These are phyloP conservation scores for Blera fallax DNA, from an alignment of 2,888 invertebrate species.

Conservation along the genomic window DNA sequence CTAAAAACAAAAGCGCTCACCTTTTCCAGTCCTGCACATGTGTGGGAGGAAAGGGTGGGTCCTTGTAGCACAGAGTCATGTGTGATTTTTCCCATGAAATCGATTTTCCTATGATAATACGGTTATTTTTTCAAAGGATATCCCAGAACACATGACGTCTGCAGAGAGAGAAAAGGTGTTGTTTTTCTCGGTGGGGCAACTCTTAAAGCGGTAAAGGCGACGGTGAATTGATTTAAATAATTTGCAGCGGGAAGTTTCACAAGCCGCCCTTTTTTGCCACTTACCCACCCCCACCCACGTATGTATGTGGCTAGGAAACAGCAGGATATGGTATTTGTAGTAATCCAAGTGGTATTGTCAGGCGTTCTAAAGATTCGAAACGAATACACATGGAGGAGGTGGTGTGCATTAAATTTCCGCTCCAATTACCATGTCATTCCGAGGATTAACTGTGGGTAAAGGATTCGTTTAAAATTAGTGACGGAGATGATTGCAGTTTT, in stretches of 20 bases:
- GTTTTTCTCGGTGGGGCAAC: slow-evolving; percentile 20
- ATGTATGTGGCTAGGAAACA: slow-evolving; percentile 21
- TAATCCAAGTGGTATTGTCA: slow-evolving; percentile 30
- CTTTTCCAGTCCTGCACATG: slow-evolving; percentile 13
- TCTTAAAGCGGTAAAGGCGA: slow-evolving; percentile 6
- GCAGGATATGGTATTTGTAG: slow-evolving; percentile 2
- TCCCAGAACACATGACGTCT: neutral
- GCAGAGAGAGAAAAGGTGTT: slow-evolving; percentile 18
- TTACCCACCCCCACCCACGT: slow-evolving; percentile 6
- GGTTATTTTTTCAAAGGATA: slow-evolving; percentile 23
- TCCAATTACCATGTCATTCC: slow-evolving; percentile 48
- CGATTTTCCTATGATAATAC: slow-evolving; percentile 70
- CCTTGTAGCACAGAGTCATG: slow-evolving; percentile 31
- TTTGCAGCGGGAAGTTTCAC: slow-evolving; percentile 48
- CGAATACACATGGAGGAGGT: neutral
- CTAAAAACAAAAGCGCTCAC: slow-evolving; percentile 62
- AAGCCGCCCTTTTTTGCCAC: slow-evolving; percentile 59
- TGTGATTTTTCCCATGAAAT: slow-evolving; percentile 70
- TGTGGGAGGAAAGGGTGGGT: neutral
- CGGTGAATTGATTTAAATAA: slow-evolving; percentile 69
- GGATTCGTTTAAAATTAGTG: slow-evolving; percentile 12
- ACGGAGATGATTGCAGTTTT: neutral
- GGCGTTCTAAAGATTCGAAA: slow-evolving; percentile 9
- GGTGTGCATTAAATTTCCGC: slow-evolving; percentile 33
- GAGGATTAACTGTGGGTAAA: neutral